Evolutionary conservation across 2,113 vertebrate species (phyloP), one percentile per base, ranked within the genome.

Genomic region (Urocynchramus pylzowi): DNA sequence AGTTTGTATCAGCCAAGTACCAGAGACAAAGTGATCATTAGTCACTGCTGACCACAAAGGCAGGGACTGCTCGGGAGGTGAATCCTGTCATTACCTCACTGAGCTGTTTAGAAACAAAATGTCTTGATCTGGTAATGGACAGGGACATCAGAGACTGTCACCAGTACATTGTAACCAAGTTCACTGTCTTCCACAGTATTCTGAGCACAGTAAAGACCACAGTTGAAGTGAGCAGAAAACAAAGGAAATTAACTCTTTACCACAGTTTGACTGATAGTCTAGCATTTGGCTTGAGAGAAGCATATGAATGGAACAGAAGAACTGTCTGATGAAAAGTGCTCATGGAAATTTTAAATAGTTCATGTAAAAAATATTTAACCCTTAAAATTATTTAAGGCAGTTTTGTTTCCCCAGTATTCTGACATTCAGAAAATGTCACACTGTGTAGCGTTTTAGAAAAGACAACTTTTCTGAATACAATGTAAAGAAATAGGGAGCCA

Each of bases 31-130:
- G 31, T 8, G 60, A 71, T 54, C 35, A 19, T 61, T 37, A 37
- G 69, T 91, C 81, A 73, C 53, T 77, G 71, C 68, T 60, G 93
- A 59, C 53, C 61, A 39, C 56, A 89, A 87, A 76, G 81, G 84
- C 77, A 61, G 23, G 21, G 61, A 60, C 10, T 79, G 65, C 73
- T 61, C 17, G 9, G 65, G 33, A 90, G 53, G 54, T 69, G 57
- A 97, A 79, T 82, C 78, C 70, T 49, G n/a, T 49, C 53, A 6
- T 79, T 75, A 69, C 26, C 78, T 87, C 77, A 60, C 49, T 4
- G 5, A 94, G 87, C 84, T 68, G 33, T n/a, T 93, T 18, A 87
- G 63, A 71, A 91, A 80, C 75, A 88, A 50, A 79, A 60, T 23
- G 16, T 47, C 87, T 86, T 64, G 28, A 41, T 74, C 69, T 37